phyloP scores from a whole-genome alignment of 2,797 vertebrate genomes.

The Rallus crepitans region DNA sequence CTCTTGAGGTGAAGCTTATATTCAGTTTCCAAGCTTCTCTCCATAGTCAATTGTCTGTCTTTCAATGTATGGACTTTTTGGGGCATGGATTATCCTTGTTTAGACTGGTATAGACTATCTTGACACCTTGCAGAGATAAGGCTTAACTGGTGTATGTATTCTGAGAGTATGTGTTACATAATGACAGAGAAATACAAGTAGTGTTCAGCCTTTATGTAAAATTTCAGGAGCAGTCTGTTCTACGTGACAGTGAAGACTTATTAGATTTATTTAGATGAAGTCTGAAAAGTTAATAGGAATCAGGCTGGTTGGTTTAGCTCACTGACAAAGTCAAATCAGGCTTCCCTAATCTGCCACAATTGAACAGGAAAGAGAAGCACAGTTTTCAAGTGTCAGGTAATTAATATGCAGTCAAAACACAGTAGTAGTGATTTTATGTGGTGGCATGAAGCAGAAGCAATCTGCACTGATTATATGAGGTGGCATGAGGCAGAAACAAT shows the following conservation, averaged over 20 bases:
- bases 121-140: background rate
- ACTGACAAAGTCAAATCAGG: constrained; percentile 19
- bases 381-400: constrained; percentile 1
- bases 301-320: constrained; percentile 12
- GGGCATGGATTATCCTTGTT: background rate
- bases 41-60: background rate
- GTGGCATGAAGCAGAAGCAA: constrained; percentile 2
- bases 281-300: constrained; percentile 50
- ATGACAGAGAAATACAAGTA: constrained; percentile 25
- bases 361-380: background rate
- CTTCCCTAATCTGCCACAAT: background rate
- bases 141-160: background rate
- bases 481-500: background rate
- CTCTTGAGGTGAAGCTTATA: background rate
- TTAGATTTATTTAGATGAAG: constrained; percentile 50
- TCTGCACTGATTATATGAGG: constrained; percentile 16
- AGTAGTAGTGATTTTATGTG: background rate
- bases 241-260: constrained; percentile 20
- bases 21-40: background rate
- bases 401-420: background rate
- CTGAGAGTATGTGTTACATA: background rate
- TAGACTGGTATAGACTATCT: background rate
- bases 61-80: background rate
- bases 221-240: constrained; percentile 40
- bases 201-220: constrained; percentile 31